Evolutionary conservation across 2,888 invertebrate genomes (phyloP).

Genomic region (Rambutsinella grinnellia): DNA sequence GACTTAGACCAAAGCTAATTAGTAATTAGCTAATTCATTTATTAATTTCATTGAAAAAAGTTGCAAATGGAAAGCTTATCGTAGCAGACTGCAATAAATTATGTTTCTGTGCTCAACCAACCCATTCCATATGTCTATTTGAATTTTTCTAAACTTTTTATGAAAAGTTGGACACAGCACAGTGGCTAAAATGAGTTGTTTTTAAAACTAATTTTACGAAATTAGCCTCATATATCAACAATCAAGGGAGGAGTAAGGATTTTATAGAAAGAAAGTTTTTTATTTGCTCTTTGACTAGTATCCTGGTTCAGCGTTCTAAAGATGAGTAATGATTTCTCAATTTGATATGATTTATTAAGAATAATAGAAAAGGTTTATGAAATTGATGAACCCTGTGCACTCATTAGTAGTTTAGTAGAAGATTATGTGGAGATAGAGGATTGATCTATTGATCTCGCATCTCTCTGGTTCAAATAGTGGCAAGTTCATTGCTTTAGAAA

Average conservation of each 20-base stretch:
- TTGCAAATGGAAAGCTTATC: not conserved
- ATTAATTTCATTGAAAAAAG: not conserved
- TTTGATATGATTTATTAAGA: not conserved
- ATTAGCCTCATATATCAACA: not conserved
- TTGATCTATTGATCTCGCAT: not conserved
- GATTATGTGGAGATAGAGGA: not conserved
- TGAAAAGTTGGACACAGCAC: not conserved
- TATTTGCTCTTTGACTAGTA: not conserved
- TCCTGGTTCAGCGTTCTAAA: constrained; percentile 22
- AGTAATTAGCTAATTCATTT: not conserved
- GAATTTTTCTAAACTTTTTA: not conserved
- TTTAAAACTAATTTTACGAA: not conserved
- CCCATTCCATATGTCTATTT: not conserved
- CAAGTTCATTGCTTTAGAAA: constrained; percentile 7
- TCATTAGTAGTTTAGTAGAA: not conserved
- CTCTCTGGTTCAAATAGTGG: not conserved
- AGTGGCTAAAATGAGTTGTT: too few relatives aligned
- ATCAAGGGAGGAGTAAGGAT: not conserved
- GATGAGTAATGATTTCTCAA: not conserved
- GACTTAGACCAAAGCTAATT: not conserved
- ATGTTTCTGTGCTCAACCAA: not conserved
- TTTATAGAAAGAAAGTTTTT: constrained; percentile 16
- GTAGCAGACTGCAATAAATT: not conserved
- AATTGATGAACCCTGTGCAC: not conserved
- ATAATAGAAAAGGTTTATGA: not conserved